Evolutionary conservation across 2,113 vertebrate species (phyloP), one percentile per base, ranked within the genome.

Genomic region (Tenrec ecaudatus): DNA sequence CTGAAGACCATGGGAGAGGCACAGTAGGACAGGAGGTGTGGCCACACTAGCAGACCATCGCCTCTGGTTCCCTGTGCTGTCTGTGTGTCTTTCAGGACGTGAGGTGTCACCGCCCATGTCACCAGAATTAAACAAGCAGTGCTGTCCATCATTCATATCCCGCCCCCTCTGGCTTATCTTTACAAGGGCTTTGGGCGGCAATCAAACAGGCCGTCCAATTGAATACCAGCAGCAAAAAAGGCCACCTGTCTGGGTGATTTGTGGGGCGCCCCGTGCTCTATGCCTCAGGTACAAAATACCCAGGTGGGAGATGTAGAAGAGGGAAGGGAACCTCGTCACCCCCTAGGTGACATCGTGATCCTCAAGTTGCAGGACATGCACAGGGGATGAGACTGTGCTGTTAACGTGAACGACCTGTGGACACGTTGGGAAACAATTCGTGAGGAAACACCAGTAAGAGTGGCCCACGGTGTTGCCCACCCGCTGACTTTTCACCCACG

Each of bases 371-470:
- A 16, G 36, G 78, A 6, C 22, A 10, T 0, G 0, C 6, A 19
- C 4, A 3, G 29, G 64, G 17, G 3, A 27, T 17, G 33, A 58
- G 71, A 19, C 17, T 19, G 38, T 12, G 29, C 15, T 62, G 53
- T 0, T 2, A 7, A 58, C 25, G 10, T 22, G 3, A n/a, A 1
- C 12, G 9, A 9, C 25, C 12, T 2, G 3, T 19, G 3, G 53
- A 31, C 5, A n/a, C 2, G 47, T 73, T 38, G 7, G 69, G 38
- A 78, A 82, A 15, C 36, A 4, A 31, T 19, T 27, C 36, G 11
- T 6, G 25, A 43, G 53, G 78, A 80, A n/a, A n/a, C n/a, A n/a
- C n/a, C n/a, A n/a, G n/a, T n/a, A n/a, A n/a, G n/a, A n/a, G n/a
- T n/a, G n/a, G n/a, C n/a, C n/a, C n/a, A n/a, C n/a, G n/a, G n/a